phyloP scores from a whole-genome alignment of 1,140 invertebrate genomes.

The Cheumatopsyche charites region DNA sequence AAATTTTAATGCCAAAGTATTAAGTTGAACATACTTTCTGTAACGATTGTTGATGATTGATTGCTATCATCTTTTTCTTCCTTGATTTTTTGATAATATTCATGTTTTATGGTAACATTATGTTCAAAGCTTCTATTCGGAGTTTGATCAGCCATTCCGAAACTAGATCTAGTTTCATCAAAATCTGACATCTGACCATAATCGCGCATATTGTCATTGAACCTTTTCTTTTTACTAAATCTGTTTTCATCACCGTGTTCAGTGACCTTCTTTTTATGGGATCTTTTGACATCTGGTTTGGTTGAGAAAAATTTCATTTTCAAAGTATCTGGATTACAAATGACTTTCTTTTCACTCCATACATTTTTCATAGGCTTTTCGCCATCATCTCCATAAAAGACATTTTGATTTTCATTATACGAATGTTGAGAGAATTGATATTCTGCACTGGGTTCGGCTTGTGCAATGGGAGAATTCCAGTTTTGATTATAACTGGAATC shows the following conservation, averaged over 20 bases:
- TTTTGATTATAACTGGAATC: not conserved
- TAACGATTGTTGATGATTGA: constrained; percentile 39
- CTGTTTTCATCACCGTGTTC: constrained; percentile 26
- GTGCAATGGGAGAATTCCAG: not conserved
- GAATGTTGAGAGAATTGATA: not conserved
- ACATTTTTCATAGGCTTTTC: not conserved
- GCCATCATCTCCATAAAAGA: not conserved
- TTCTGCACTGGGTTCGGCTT: not conserved
- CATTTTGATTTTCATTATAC: not conserved
- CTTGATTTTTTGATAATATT: constrained; percentile 12
- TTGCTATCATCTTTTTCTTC: constrained; percentile 36
- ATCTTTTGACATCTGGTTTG: constrained; percentile 33
- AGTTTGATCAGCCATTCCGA: constrained; percentile 34
- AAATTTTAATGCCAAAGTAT: constrained; percentile 10
- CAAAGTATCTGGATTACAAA: constrained; percentile 26
- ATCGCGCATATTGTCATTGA: constrained; percentile 1
- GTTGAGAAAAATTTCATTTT: constrained; percentile 36
- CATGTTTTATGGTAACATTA: not conserved
- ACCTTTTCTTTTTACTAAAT: constrained; percentile 26
- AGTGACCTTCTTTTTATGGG: constrained; percentile 24
- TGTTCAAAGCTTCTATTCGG: constrained; percentile 3
- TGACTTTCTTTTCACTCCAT: constrained; percentile 48
- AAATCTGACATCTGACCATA: constrained; percentile 30
- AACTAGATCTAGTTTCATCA: constrained; percentile 46
- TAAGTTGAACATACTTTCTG: constrained; percentile 38